Evolutionary conservation across 2,888 invertebrate species (phyloP), one percentile per base, ranked within the genome.

Genomic region (Melanostoma mellinum): DNA sequence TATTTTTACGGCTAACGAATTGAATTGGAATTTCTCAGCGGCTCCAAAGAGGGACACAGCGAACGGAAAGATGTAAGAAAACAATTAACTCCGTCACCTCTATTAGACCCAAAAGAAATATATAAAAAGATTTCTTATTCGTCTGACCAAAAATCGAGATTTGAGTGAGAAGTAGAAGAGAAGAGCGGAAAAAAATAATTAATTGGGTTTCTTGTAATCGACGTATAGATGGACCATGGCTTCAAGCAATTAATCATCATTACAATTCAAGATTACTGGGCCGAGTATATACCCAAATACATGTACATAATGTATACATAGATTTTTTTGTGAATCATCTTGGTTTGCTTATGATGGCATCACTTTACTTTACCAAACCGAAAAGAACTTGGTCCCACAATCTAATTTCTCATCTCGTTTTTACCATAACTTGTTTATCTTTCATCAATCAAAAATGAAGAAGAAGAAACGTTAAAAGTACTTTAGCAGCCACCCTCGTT

Each of bases 221-320:
- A 74, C 71, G 50, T 67, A 61, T 71, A 75, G 79, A 79, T 65
- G 67, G 79, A 61, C 60, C 65, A 69, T 63, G 71, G 79, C 65
- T 75, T 50, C 55, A 35, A 71, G 84, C 74, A 75, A 84, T 84
- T 84, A 84, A 84, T 84, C 84, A 84, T 84, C 84, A 79, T 84
- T 84, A 84, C 79, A 84, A 67, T 75, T 69, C 48, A n/a, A 79
- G 84, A 84, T 58, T 67, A 67, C 68, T 30, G 42, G 53, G 63
- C 67, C 44, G 67, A 42, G 58, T 46, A 42, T 63, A 30, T 20
- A 20, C 20, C 20, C 20, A 20, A 20, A 20, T 20, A 20, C 20
- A 20, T 20, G 1, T 20, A 20, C 20, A 20, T 20, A 20, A 20
- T 52, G 20, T 52, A 9, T 30, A 32, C 44, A n/a, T n/a, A 20